Evolutionary conservation across 2,113 vertebrate genomes (phyloP).

Genomic region (Deroptyus accipitrinus): DNA sequence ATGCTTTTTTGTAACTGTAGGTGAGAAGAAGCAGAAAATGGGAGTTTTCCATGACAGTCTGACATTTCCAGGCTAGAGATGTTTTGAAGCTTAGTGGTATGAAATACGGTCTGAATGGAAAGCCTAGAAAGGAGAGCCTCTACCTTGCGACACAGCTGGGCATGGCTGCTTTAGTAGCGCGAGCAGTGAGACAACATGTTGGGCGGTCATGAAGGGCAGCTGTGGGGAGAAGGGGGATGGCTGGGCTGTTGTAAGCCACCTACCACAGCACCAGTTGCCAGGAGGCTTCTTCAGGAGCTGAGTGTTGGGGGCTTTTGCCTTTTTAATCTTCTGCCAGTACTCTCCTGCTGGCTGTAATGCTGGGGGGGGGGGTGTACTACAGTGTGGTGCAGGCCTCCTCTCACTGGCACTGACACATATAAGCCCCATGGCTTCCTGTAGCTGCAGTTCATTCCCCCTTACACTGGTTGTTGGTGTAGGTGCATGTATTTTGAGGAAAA

Average conservation of each 20-base stretch:
- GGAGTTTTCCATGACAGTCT: neutral
- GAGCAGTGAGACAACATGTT: fast-evolving
- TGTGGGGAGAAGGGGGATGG: neutral
- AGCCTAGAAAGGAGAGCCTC: neutral
- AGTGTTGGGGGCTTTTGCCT: neutral
- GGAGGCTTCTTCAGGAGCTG: neutral
- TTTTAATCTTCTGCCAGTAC: neutral
- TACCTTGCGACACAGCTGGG: neutral
- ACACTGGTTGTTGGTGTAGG: neutral
- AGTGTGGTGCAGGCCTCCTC: neutral
- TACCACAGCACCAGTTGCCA: neutral
- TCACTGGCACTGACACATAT: neutral
- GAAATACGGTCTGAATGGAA: neutral
- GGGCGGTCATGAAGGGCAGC: neutral
- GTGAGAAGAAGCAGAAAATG: neutral
- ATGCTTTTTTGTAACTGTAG: neutral
- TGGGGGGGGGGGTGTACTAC: neutral
- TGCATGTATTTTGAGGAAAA: neutral
- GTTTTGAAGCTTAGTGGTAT: neutral
- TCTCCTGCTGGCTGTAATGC: neutral
- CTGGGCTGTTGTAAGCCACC: neutral
- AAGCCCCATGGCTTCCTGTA: neutral
- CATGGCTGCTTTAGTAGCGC: fast-evolving
- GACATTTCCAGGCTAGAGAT: neutral
- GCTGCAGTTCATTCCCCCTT: neutral